Conservation (phyloP, 2,113 vertebrate species). For the Holacanthus passer region DNA sequence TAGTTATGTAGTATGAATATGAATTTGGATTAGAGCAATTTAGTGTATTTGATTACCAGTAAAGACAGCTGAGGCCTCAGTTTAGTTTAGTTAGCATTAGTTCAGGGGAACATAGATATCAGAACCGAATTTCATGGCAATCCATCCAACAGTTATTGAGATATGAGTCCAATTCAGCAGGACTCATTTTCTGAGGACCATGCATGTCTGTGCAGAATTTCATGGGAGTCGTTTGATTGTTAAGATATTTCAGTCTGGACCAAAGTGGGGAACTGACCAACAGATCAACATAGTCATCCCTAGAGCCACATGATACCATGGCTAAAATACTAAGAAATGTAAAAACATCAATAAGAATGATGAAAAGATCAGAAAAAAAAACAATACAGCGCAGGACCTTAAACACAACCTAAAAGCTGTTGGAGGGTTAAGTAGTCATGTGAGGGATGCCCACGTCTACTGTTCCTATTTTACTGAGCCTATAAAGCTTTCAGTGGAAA, state of each 20-base stretch:
- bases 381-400: not conserved
- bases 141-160: not conserved
- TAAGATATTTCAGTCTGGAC: not conserved
- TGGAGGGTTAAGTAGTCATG: not conserved
- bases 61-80: not conserved
- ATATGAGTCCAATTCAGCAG: not conserved
- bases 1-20: too few relatives aligned
- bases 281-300: not conserved
- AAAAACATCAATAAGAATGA: not conserved
- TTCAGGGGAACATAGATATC: not conserved
- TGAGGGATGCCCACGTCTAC: not conserved
- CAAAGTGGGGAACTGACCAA: too few relatives aligned
- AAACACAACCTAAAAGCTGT: not conserved
- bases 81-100: not conserved
- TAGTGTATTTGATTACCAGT: not conserved
- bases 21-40: too few relatives aligned
- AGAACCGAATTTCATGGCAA: not conserved
- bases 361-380: not conserved
- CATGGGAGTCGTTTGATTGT: not conserved
- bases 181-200: not conserved
- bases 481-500: slow-evolving; percentile 21
- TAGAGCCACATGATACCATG: too few relatives aligned
- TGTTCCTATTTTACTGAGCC: slow-evolving; percentile 7
- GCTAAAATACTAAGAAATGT: not conserved
- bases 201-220: not conserved